A percentile compares a stretch with the other conserved stretches of the same genome.
phyloP scores from a whole-genome alignment of 2,797 vertebrate genomes.

The Somateria mollissima region DNA sequence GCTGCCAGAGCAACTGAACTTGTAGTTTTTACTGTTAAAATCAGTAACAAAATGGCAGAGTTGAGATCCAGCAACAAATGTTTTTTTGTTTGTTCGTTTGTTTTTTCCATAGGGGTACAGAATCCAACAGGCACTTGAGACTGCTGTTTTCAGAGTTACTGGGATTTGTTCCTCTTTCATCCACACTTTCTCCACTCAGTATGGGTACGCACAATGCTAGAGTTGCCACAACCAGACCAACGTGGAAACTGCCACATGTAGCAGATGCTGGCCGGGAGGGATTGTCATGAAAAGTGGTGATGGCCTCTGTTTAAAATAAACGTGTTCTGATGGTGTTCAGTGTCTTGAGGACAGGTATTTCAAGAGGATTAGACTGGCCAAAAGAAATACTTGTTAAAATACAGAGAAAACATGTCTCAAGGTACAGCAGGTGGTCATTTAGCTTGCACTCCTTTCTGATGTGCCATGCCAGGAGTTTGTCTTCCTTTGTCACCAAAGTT shows the following conservation, averaged over 20 bases:
- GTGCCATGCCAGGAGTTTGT: not conserved
- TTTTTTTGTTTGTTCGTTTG: not conserved
- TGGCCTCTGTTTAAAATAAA: not conserved
- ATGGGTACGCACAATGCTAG: not conserved
- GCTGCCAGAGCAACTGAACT: not conserved
- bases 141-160: not conserved
- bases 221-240: not conserved
- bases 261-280: not conserved
- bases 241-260: not conserved
- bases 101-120: not conserved
- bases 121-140: not conserved
- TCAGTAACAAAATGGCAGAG: not conserved
- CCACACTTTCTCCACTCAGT: not conserved
- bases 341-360: fast-evolving
- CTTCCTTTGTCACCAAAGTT: not conserved
- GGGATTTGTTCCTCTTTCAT: not conserved
- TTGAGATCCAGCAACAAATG: not conserved
- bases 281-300: not conserved
- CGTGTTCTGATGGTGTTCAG: not conserved
- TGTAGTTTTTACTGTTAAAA: not conserved
- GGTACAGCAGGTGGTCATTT: not conserved
- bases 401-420: not conserved
- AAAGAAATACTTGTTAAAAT: not conserved
- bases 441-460: not conserved
- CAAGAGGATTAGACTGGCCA: not conserved